Evolutionary conservation across 2,888 invertebrate species (phyloP).

Genomic region (Acleris emargana): DNA sequence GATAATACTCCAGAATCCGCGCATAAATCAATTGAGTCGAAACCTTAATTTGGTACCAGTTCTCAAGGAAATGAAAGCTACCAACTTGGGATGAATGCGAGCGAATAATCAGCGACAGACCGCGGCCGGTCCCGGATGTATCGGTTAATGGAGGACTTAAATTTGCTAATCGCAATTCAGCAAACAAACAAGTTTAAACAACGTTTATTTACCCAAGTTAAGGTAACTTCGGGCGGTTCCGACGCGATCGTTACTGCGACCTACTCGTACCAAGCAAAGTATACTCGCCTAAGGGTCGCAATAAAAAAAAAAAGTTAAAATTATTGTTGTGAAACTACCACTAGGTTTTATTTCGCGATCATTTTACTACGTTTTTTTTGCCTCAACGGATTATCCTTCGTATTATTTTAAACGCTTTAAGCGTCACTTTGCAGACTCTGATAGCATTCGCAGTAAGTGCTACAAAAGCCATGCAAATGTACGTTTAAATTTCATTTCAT

Average conservation of each 20-base stretch:
- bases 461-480: slow-evolving; percentile 30
- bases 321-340: slow-evolving; percentile 2
- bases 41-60: neutral
- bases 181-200: slow-evolving; percentile 33
- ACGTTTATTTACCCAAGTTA: slow-evolving; percentile 30
- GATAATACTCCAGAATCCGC: neutral
- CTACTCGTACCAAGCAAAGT: neutral
- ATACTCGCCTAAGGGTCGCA: neutral
- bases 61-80: neutral
- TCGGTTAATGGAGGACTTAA: slow-evolving; percentile 23
- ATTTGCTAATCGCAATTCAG: slow-evolving; percentile 28
- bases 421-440: slow-evolving; percentile 15
- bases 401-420: slow-evolving; percentile 30
- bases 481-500: slow-evolving; percentile 32
- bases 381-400: slow-evolving; percentile 1
- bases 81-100: slow-evolving; percentile 12
- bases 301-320: neutral
- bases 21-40: slow-evolving; percentile 1
- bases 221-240: slow-evolving; percentile 20
- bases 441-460: slow-evolving; percentile 26
- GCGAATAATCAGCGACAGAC: slow-evolving; percentile 17
- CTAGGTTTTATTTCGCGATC: neutral
- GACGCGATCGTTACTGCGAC: slow-evolving; percentile 7
- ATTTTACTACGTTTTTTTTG: slow-evolving; percentile 2
- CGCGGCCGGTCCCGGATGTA: slow-evolving; percentile 24